Evolutionary conservation across 2,888 invertebrate genomes (phyloP), one percentile per base, ranked within the genome.

Genomic region (Cylloceria caligata): DNA sequence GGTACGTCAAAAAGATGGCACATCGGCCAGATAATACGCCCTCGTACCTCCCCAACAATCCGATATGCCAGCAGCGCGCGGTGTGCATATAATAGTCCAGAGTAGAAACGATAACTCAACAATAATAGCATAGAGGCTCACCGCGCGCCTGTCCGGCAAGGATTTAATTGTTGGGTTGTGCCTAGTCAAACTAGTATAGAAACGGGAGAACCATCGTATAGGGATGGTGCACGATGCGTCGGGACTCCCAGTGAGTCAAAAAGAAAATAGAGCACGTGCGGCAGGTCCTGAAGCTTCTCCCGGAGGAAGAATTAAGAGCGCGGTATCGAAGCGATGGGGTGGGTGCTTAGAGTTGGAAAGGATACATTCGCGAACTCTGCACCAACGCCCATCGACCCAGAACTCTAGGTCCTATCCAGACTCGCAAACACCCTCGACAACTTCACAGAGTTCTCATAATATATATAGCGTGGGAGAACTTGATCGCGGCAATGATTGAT

Each of bases 121-220:
- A 88, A 88, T 91, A 91, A 91, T 91, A 88, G 88, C 88, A 90
- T 88, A 84, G 74, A 68, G 67, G 68, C 60, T 30, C 2, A 34
- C 42, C 52, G 73, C 74, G 88, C 88, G 88, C 89, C 88, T 85
- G 86, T 88, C 86, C 86, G 85, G 88, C 86, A 88, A 87, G 87
- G 89, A 89, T 91, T 91, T 90, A 91, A 91, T 91, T 89, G 90
- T 90, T 89, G 88, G 91, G 90, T 90, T 89, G 89, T 81, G 79
- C 34, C 60, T 19, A 36, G 24, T 6, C 11, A 34, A 42, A 9
- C 84, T 72, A 71, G 71, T 49, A 36, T 75, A 72, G 74, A 71
- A 71, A 75, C 36, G 34, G 47, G 39, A 57, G 75, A 65, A 87
- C 87, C 89, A 88, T 90, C 90, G n/a, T 42, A 89, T 88, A 88